Evolutionary conservation across 2,113 vertebrate genomes (phyloP), one percentile per base, ranked within the genome.

Genomic region (Thymallus thymallus): DNA sequence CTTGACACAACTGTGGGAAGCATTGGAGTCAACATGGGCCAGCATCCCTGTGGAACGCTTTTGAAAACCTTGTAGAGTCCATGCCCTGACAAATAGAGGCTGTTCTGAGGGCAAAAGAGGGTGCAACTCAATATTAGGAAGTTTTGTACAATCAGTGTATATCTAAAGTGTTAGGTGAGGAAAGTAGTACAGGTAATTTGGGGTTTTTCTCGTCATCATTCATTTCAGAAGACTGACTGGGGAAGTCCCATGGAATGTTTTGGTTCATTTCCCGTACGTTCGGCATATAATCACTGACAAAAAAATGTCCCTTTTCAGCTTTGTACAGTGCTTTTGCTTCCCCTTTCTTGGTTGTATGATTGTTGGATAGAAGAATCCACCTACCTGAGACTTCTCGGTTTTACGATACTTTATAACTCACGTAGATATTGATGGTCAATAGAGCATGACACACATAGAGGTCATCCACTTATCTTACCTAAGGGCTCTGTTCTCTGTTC

Each of bases 121-220:
- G 26, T 1, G 26, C 26, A 26, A 41, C 35, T 2, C 35, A 3
- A 41, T 41, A 10, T 41, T 6, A 41, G 71, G 46, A 23, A 24
- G 58, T n/a, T 60, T 3, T 12, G 13, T 30, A 30, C 24, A 64
- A 41, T 41, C 10, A 9, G 13, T 29, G 62, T 64, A 14, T 6
- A 30, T 29, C 22, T 61, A 26, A 26, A 12, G 62, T n/a, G n/a
- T 61, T 61, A 41, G 35, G 62, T 22, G 62, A 68, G 35, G 20
- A 68, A 35, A 48, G 45, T 16, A 72, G 51, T n/a, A 13, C 46
- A 51, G 46, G 12, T 58, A 75, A 23, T 65, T 66, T 26, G 35
- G 71, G 68, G 56, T 24, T 22, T 65, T 3, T 80, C 72, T 78
- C 20, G 58, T 51, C 29, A 76, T 66, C 4, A 23, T 62, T 64